Evolutionary conservation across 2,113 vertebrate species (phyloP), one percentile per base, ranked within the genome.

Genomic region (Neotoma lepida): DNA sequence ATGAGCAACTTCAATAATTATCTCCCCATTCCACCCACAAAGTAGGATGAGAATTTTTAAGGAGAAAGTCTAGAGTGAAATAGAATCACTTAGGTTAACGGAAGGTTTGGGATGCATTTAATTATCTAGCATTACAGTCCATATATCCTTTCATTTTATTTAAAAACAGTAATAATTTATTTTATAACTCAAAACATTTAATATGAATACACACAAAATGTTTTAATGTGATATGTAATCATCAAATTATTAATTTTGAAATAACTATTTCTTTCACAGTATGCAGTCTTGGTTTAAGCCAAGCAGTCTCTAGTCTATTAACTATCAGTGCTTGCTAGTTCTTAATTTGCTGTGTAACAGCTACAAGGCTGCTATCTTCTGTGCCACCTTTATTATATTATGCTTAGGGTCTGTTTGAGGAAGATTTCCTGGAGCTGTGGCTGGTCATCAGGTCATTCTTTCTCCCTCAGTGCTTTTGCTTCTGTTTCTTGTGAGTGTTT

Each of bases 401-500:
- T 7, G 71, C 88, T 82, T 91, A 41, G 91, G 1, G 84, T 35
- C 66, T 61, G 61, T 89, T 91, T 49, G 63, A 87, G 41, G 94
- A 89, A 9, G 86, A 76, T 90, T 96, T 92, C 91, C 93, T 24
- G 73, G 58, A 94, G 90, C 15, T 14, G 71, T 30, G 44, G 77
- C 66, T 94, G 20, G 46, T 2, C 88, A 33, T 54, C 80, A 68
- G 24, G 33, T 64, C 78, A 12, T 88, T 74, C 82, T 93, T 87
- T 66, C 93, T 44, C 24, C 96, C 61, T 90, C 2, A 82, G 0
- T 93, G 41, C 35, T 94, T 24, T 96, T 6, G 63, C 85, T 94
- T 95, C 88, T 78, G 54, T 97, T 97, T 97, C 92, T 89, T 89
- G 28, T 93, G 64, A 9, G 24, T 88, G 9, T 94, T 96, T 97